Percentiles rank a stretch among this genome's conserved stretches.
These are phyloP conservation scores for Lasioglossum calceatum DNA, from an alignment of 2,888 invertebrate genomes.

Conservation along the genomic window DNA sequence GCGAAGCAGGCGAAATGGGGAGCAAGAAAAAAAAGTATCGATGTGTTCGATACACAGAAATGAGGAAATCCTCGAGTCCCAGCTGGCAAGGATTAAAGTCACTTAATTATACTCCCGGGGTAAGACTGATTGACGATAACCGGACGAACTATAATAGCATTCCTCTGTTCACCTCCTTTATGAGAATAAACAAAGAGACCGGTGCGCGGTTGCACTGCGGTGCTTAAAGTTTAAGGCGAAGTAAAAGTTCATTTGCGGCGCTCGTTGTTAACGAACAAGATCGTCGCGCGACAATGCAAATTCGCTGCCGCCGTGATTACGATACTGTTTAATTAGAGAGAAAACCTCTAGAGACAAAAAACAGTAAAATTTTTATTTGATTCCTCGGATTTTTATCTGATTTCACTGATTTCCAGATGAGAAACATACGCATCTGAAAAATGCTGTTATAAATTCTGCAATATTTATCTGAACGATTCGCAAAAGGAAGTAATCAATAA, in stretches of 20 bases:
- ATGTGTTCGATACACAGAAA: neutral
- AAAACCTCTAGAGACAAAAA: no score
- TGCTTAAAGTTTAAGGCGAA: constrained; percentile 62
- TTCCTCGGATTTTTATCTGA: no score
- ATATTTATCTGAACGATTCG: no score
- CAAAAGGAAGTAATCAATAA: no score
- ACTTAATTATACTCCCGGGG: constrained; percentile 44
- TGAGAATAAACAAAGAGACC: constrained; percentile 59
- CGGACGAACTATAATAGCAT: constrained; percentile 58
- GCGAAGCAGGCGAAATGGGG: no score
- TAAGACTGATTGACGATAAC: constrained; percentile 56
- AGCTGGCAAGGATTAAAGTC: constrained; percentile 25
- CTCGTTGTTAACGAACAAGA: constrained; percentile 50
- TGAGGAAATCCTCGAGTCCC: constrained; percentile 10
- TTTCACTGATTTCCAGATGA: no score
- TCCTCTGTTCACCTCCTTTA: constrained; percentile 57
- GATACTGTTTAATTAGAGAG: neutral
- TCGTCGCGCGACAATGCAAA: constrained; percentile 40
- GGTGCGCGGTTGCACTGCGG: constrained; percentile 44
- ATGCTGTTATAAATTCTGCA: no score
- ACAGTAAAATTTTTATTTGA: no score
- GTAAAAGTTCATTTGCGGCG: constrained; percentile 55
- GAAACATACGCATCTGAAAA: no score
- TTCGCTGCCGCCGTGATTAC: neutral
- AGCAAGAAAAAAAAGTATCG: neutral